Evolutionary conservation across 2,888 invertebrate genomes (phyloP), one percentile per base, ranked within the genome.

Genomic region (Notodonta dromedarius): DNA sequence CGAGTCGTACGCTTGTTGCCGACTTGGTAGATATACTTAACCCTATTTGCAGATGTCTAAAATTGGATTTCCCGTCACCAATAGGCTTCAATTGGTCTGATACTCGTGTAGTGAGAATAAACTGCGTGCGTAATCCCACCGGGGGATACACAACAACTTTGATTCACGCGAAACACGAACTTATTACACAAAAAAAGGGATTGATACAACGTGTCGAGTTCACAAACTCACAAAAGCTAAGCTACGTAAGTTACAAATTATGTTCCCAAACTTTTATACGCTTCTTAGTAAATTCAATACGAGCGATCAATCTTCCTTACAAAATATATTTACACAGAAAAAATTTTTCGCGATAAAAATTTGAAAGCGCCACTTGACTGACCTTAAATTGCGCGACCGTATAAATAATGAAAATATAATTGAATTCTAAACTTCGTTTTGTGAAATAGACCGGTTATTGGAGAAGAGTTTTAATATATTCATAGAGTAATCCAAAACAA

Each of bases 21-120:
- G n/a, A n/a, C n/a, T n/a, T 24, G 24, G 24, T 24, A 24, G 7
- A 40, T 40, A 40, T 6, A 40, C 42, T 11, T 12, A 42, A 11
- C 42, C 42, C 42, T 11, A 9, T 42, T 9, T 8, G 7, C 4
- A 16, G 50, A 50, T 66, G 75, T 75, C 61, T 66, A 54, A 51
- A 63, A 69, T 66, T 75, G 65, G 56, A 58, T 69, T 72, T 61
- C 58, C 66, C 35, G 52, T 58, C 58, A 44, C 59, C 64, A 62
- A 65, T 66, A 60, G 66, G 69, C 66, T 71, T 68, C 62, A 71
- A 62, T 64, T 62, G 64, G 61, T 66, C 59, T 40, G 50, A 54
- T 66, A 48, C n/a, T 46, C 2, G 13, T 48, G 11, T n/a, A 6
- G 48, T 48, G 48, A 12, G 48, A 7, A 4, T 0, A n/a, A 58